These are phyloP conservation scores for Pangasius macronema DNA, from an alignment of 2,797 vertebrate genomes.

Conservation along the genomic window DNA sequence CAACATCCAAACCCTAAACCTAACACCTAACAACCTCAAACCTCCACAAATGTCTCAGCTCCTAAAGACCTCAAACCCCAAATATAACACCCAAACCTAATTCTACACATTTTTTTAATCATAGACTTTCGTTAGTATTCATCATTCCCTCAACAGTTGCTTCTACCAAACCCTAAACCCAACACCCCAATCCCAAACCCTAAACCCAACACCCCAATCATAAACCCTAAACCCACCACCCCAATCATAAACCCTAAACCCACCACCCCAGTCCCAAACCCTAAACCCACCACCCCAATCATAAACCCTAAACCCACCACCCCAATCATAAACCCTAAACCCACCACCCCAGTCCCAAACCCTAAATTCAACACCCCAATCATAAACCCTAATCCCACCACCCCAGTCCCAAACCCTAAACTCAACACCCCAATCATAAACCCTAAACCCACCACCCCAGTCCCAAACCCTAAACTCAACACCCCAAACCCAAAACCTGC, in stretches of 20 bases:
- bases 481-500: not conserved
- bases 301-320: not conserved
- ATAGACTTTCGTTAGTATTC: not conserved
- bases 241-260: too few species aligned
- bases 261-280: too few species aligned
- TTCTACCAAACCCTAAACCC: not conserved
- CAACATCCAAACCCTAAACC: not conserved
- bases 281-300: not conserved
- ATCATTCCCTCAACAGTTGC: not conserved
- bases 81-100: constrained; percentile 1
- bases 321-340: not conserved
- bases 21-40: not conserved
- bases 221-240: not conserved
- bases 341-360: too few species aligned
- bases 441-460: not conserved
- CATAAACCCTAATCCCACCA: not conserved
- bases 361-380: not conserved
- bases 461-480: not conserved
- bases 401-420: not conserved
- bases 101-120: not conserved
- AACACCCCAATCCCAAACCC: not conserved
- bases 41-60: not conserved
- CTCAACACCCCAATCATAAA: not conserved
- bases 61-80: not conserved
- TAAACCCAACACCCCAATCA: not conserved